phyloP scores from a whole-genome alignment of 2,113 vertebrate species.

The Gadus chalcogrammus region DNA sequence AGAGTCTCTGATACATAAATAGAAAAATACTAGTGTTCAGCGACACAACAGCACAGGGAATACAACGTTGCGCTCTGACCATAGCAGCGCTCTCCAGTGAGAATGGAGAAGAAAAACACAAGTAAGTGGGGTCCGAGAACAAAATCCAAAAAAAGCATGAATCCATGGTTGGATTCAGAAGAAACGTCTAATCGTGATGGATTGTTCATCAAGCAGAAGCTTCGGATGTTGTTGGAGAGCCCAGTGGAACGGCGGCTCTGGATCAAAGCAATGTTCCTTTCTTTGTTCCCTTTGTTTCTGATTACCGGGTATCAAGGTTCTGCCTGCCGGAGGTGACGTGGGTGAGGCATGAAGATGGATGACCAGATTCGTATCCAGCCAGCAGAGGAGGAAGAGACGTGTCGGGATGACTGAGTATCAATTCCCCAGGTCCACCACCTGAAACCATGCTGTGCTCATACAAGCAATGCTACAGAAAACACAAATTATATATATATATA shows the following conservation, averaged over 20 bases:
- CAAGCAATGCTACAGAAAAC: constrained; percentile 21
- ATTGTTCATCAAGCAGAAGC: constrained; percentile 61
- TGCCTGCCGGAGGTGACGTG: constrained; percentile 44
- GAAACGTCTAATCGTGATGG: constrained; percentile 66
- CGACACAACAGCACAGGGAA: no score
- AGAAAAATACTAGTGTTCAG: no score
- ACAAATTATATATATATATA: neutral
- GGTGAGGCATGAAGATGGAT: constrained; percentile 64
- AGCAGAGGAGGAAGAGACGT: constrained; percentile 58
- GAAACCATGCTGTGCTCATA: constrained; percentile 43
- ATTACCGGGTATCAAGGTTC: constrained; percentile 51
- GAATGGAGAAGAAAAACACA: neutral
- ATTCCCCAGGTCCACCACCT: constrained; percentile 60
- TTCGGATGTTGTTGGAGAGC: constrained; percentile 50
- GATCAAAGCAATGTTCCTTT: constrained; percentile 61
- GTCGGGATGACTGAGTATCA: constrained; percentile 68
- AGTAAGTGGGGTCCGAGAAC: neutral
- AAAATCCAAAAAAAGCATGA: neutral
- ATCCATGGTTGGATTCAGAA: constrained; percentile 31
- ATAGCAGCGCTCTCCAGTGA: constrained; percentile 6
- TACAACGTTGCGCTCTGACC: no score
- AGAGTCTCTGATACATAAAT: no score
- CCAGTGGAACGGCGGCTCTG: constrained; percentile 45
- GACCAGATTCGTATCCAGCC: constrained; percentile 61
- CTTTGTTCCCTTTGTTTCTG: constrained; percentile 62